Evolutionary conservation across 2,113 vertebrate genomes (phyloP), one percentile per base, ranked within the genome.

Genomic region (Plecotus auritus): DNA sequence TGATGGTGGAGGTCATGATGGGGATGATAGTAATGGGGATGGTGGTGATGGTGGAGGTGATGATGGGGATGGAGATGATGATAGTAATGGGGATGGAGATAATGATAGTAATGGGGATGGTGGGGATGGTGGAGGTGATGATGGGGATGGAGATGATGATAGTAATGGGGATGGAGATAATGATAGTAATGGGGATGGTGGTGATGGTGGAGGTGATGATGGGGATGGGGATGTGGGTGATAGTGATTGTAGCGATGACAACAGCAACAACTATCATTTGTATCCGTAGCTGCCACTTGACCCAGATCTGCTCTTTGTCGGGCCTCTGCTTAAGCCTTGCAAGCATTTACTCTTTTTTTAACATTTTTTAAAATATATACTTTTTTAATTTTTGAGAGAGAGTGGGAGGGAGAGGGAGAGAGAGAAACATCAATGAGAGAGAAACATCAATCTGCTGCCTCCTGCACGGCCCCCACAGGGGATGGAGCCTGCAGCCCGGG

Each of bases 11-110:
- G 14, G 2, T 8, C 20, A 5, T 51, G 42, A 2, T n/a, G 26
- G 7, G 10, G 2, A 10, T 12, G 10, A 13, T 13, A 26, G 17
- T 17, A 8, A 23, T 61, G 23, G 16, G 4, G 16, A 30, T 45
- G 7, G 56, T n/a, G 45, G 56, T 1, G 0, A 7, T 64, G 42
- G 1, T 26, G 45, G 14, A 8, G 9, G 1, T 5, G 30, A 4
- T 22, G 51, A 16, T n/a, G 67, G 26, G 7, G 66, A 18, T 9
- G 66, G n/a, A 5, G n/a, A 1, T n/a, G 4, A 0, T 66, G 28
- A 7, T 18, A 1, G 7, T 18, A 4, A 1, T 12, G 69, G 28
- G 1, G 40, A 30, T 73, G 70, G 5, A n/a, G 28, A 0, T 1
- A 14, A 1, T 45, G 88, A 8, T 69, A 30, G 1, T 4, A 23